Conservation (phyloP, 1,140 invertebrate genomes). For the Batillaria attramentaria region DNA sequence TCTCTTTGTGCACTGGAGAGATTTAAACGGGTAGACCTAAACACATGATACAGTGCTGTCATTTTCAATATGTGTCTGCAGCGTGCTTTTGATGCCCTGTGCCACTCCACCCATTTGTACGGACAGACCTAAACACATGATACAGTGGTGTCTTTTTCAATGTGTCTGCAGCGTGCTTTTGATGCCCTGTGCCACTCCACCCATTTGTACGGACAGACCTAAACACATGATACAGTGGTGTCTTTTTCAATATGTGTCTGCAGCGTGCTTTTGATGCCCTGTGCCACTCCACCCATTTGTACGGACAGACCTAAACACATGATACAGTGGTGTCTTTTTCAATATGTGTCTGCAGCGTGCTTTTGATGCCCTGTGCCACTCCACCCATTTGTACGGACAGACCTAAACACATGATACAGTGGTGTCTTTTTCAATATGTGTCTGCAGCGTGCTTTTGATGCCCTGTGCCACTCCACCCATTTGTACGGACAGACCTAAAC, state of each 20-base stretch:
- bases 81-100: background rate
- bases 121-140: too few relatives aligned
- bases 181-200: background rate
- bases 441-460: background rate
- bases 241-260: slow-evolving; percentile 28
- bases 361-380: background rate
- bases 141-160: background rate
- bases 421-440: background rate
- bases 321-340: too few relatives aligned
- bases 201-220: background rate
- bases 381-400: too few relatives aligned
- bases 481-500: background rate
- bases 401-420: too few relatives aligned
- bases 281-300: too few relatives aligned
- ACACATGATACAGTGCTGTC: too few relatives aligned
- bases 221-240: background rate
- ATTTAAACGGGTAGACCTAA: too few relatives aligned
- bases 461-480: background rate
- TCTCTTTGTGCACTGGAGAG: too few relatives aligned
- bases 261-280: slow-evolving; percentile 93
- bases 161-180: background rate
- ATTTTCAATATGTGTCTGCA: background rate
- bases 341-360: background rate
- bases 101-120: too few relatives aligned
- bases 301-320: too few relatives aligned